Conservation (phyloP, 2,888 invertebrate species). For the Idaea biselata region DNA sequence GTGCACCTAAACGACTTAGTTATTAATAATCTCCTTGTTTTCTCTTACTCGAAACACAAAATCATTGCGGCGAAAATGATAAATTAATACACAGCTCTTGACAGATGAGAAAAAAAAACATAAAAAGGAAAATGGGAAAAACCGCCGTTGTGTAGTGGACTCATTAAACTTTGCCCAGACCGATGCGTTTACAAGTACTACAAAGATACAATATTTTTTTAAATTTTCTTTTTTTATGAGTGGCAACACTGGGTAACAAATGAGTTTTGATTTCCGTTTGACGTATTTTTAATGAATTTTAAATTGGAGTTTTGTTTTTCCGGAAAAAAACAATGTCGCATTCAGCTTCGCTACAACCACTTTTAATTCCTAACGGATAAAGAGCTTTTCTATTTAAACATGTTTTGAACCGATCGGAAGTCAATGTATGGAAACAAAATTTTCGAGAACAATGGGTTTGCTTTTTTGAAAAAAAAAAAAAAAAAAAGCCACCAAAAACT, state of each 20-base stretch:
- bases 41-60: neutral
- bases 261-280: slow-evolving; percentile 13
- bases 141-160: slow-evolving; percentile 42
- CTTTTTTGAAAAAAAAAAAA: too few species aligned
- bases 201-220: slow-evolving; percentile 43
- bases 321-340: too few species aligned
- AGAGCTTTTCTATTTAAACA: too few species aligned
- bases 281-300: slow-evolving; percentile 5
- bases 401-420: too few species aligned
- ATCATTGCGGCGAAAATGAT: slow-evolving; percentile 5
- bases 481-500: too few species aligned
- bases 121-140: slow-evolving; percentile 38
- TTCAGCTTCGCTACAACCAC: too few species aligned
- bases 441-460: too few species aligned
- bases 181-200: slow-evolving; percentile 52
- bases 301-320: neutral
- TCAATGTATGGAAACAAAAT: too few species aligned
- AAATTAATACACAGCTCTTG: slow-evolving; percentile 11
- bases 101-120: slow-evolving; percentile 9
- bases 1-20: too few species aligned
- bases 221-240: slow-evolving; percentile 17
- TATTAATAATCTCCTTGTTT: neutral
- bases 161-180: slow-evolving; percentile 70
- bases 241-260: slow-evolving; percentile 10
- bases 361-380: too few species aligned